Percentiles rank a stretch among this genome's conserved stretches.
Evolutionary conservation across 2,113 vertebrate genomes (phyloP).

Genomic region (Henicopernis longicauda): DNA sequence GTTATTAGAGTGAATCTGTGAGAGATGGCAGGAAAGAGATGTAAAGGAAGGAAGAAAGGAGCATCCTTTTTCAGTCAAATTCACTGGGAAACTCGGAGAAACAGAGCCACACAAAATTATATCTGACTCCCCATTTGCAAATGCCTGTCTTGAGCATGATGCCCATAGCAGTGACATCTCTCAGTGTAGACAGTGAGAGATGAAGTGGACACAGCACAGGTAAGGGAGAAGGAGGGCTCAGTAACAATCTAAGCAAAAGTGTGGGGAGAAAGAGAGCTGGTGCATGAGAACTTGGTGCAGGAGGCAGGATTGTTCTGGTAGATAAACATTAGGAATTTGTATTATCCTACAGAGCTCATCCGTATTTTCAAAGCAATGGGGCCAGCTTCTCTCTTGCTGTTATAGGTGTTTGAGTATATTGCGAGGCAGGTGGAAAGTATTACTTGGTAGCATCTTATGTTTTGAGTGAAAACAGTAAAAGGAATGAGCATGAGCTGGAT

Average conservation of each 20-base stretch:
- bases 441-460: not conserved
- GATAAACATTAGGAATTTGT: not conserved
- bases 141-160: not conserved
- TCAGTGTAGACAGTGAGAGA: not conserved
- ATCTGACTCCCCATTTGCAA: not conserved
- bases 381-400: not conserved
- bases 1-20: not conserved
- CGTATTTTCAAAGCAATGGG: not conserved
- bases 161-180: not conserved
- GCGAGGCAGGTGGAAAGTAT: not conserved
- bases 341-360: not conserved
- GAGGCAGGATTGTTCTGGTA: not conserved
- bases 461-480: not conserved
- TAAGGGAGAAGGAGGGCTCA: not conserved
- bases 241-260: not conserved
- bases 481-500: not conserved
- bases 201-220: not conserved
- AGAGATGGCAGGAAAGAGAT: not conserved
- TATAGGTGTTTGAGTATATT: not conserved
- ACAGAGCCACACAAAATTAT: not conserved
- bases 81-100: not conserved
- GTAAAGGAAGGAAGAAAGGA: not conserved
- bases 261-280: not conserved
- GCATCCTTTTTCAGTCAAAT: not conserved
- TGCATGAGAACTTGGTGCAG: not conserved